A percentile compares a stretch with the other conserved stretches of the same genome.
Evolutionary conservation across 92 coral and sea anemone species (phyloP).

Genomic region (Umimayanthus chanpuru): DNA sequence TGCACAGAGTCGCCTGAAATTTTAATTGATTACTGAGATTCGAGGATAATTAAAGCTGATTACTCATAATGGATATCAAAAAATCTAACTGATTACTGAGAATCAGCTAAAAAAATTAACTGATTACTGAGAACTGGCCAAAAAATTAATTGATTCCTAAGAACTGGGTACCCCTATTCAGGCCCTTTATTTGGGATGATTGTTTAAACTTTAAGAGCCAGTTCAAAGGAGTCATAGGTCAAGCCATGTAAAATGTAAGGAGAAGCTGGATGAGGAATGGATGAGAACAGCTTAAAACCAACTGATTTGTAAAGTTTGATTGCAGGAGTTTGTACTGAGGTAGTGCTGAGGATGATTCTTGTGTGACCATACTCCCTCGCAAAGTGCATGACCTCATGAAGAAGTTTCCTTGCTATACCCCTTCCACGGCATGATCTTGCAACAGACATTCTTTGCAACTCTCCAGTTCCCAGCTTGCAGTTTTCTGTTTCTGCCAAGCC

Average conservation of each 20-base stretch:
- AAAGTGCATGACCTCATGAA: slow-evolving; percentile 50
- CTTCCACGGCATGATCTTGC: slow-evolving; percentile 55
- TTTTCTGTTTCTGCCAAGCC: slow-evolving; percentile 57
- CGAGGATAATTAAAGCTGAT: too few relatives aligned
- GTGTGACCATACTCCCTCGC: slow-evolving; percentile 59
- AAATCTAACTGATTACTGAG: too few relatives aligned
- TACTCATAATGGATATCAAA: too few relatives aligned
- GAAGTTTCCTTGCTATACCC: slow-evolving; percentile 74
- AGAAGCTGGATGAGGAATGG: slow-evolving; percentile 59
- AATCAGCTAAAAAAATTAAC: too few relatives aligned
- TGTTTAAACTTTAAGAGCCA: slow-evolving; percentile 34
- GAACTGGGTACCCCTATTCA: too few relatives aligned
- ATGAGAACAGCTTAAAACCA: slow-evolving; percentile 58
- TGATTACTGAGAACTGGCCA: too few relatives aligned
- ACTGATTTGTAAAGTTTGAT: slow-evolving; percentile 57
- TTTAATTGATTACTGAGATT: too few relatives aligned
- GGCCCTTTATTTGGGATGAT: too few relatives aligned
- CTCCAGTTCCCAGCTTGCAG: slow-evolving; percentile 71
- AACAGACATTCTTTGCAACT: slow-evolving; percentile 80
- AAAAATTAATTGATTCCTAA: too few relatives aligned
- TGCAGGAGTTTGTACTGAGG: slow-evolving; percentile 73
- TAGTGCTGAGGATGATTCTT: slow-evolving; percentile 62
- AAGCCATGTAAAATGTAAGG: slow-evolving; percentile 67
- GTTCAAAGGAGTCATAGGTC: slow-evolving; percentile 57
- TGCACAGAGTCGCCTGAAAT: too few relatives aligned